Evolutionary conservation across 2,797 vertebrate genomes (phyloP), one percentile per base, ranked within the genome.

Genomic region (Orestias chungarensis): DNA sequence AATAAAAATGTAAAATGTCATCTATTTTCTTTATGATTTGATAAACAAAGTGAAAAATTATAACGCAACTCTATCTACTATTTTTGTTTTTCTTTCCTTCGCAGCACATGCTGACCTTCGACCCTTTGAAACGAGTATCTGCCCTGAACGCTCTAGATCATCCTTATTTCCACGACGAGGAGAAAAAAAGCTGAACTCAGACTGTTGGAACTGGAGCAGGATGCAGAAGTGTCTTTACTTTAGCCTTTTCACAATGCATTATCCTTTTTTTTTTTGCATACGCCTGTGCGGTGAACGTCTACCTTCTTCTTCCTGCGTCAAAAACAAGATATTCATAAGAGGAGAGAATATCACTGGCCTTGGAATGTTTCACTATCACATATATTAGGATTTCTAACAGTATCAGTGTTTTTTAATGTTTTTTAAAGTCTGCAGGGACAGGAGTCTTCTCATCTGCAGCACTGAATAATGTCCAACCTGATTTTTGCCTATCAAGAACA

Each of bases 21-120:
- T 11, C 5, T 20, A 4, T 5, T 46, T 67, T 50, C 8, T n/a
- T n/a, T 20, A n/a, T 33, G 33, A 6, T 20, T 46, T 31, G 11
- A 55, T 14, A 23, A 65, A 38, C 40, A 35, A 43, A 20, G 40
- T 25, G 14, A 25, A 2, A 25, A 55, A 20, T 25, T 18, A 3
- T 44, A 17, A 61, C 27, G 64, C 15, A 64, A 54, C 17, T 76
- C 29, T 83, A 70, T 83, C 18, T 18, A 40, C 8, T 55, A n/a
- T 27, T 40, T 59, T 33, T 44, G 11, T 80, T 14, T n/a, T 67
- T 0, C 68, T 82, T 54, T 79, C 43, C 47, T 74, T 65, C 73
- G 79, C 85, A 97, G 96, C 93, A 95, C 86, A 96, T 97, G 96
- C 87, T 97, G 84, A 95, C 94, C 70, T 97, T 97, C 81, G 95